phyloP scores from a whole-genome alignment of 2,797 vertebrate species.

The Mormyrus proboscirostris region DNA sequence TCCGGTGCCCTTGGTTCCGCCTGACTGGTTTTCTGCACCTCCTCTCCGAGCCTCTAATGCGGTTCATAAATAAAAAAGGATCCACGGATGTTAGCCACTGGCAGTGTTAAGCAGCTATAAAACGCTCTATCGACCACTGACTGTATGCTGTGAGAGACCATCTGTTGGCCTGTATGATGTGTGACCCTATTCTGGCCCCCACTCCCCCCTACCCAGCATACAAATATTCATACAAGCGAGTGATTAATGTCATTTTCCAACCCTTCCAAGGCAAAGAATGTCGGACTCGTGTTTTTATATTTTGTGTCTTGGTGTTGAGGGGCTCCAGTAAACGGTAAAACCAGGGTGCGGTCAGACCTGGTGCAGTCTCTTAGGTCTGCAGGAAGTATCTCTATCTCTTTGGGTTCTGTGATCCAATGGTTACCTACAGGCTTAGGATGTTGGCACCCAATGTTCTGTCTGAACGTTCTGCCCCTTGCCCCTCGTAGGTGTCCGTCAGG shows the following conservation, averaged over 20 bases:
- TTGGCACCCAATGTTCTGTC: neutral
- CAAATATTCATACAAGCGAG: neutral
- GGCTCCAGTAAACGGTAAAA: neutral
- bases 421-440: neutral
- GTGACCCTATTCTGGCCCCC: constrained; percentile 5
- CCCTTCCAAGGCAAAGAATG: neutral
- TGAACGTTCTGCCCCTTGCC: neutral
- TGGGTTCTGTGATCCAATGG: neutral
- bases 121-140: neutral
- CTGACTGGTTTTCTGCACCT: neutral
- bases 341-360: neutral
- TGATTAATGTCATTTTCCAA: neutral
- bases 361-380: neutral
- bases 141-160: neutral
- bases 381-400: neutral
- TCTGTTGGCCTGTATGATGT: neutral
- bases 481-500: constrained; percentile 72
- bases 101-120: constrained; percentile 10
- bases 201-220: neutral
- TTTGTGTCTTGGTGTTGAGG: neutral
- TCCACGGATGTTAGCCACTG: neutral
- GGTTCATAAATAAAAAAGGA: neutral
- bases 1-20: neutral
- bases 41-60: neutral
- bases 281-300: neutral